phyloP scores from a whole-genome alignment of 2,113 vertebrate species.

The Sula dactylatra region DNA sequence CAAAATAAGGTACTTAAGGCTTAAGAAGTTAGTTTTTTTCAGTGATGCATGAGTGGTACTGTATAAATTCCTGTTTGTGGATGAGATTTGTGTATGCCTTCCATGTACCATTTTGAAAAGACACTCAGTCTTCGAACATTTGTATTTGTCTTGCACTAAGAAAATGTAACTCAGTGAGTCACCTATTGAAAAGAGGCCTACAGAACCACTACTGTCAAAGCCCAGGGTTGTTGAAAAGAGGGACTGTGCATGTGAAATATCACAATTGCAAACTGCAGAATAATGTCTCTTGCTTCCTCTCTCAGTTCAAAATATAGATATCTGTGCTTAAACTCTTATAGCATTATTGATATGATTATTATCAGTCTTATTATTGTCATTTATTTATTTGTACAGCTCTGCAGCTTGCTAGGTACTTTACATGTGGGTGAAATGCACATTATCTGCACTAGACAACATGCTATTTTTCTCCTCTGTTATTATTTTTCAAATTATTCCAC shows the following conservation, averaged over 20 bases:
- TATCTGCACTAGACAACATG: background rate
- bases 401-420: background rate
- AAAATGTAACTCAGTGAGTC: background rate
- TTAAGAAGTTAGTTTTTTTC: constrained; percentile 16
- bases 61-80: background rate
- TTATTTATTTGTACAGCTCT: background rate
- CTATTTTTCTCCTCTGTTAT: background rate
- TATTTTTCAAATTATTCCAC: background rate
- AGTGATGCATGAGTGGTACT: background rate
- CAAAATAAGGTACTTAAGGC: background rate
- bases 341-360: background rate
- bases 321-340: background rate
- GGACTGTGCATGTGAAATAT: background rate
- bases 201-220: background rate
- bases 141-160: constrained; percentile 13
- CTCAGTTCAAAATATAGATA: background rate
- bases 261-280: background rate
- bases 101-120: background rate
- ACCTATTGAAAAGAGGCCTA: background rate
- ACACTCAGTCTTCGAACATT: background rate
- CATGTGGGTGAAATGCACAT: background rate
- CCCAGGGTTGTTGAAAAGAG: background rate
- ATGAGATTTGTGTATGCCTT: background rate
- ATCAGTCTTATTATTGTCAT: background rate
- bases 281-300: background rate